Evolutionary conservation across 2,797 vertebrate species (phyloP).

Genomic region (Antennarius maculatus): DNA sequence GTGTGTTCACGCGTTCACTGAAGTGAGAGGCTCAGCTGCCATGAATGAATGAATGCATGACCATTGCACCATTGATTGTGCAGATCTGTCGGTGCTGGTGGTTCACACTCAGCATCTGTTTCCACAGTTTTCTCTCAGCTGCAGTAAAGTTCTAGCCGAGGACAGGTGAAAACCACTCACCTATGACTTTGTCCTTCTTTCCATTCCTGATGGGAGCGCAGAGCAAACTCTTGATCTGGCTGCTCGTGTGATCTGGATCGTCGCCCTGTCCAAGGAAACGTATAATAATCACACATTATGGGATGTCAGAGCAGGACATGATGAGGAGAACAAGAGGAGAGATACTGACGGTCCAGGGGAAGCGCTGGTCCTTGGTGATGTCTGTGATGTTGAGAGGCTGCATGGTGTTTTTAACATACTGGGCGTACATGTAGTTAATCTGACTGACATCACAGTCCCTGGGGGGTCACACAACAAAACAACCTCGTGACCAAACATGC

Average conservation of each 20-base stretch:
- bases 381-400: constrained; percentile 93
- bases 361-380: constrained; percentile 88
- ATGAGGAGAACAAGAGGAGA: neutral
- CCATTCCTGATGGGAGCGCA: constrained; percentile 95
- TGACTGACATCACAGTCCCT: constrained; percentile 87
- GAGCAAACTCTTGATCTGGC: constrained; percentile 89
- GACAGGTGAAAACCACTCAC: constrained; percentile 70
- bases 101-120: no score
- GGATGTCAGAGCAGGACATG: neutral
- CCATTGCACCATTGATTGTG: no score
- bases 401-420: constrained; percentile 94
- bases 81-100: no score
- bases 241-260: constrained; percentile 78
- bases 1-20: no score
- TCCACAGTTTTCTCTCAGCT: neutral
- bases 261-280: constrained; percentile 82
- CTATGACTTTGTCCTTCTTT: constrained; percentile 99
- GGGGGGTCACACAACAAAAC: constrained; percentile 46
- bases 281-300: constrained; percentile 11
- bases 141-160: neutral
- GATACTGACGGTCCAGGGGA: constrained; percentile 90
- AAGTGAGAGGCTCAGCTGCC: no score
- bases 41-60: neutral
- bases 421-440: constrained; percentile 97
- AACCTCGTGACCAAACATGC: neutral